A percentile compares a stretch with the other conserved stretches of the same genome.
These are phyloP conservation scores for Pelodytes ibericus DNA, from an alignment of 2,797 vertebrate genomes.

Conservation along the genomic window DNA sequence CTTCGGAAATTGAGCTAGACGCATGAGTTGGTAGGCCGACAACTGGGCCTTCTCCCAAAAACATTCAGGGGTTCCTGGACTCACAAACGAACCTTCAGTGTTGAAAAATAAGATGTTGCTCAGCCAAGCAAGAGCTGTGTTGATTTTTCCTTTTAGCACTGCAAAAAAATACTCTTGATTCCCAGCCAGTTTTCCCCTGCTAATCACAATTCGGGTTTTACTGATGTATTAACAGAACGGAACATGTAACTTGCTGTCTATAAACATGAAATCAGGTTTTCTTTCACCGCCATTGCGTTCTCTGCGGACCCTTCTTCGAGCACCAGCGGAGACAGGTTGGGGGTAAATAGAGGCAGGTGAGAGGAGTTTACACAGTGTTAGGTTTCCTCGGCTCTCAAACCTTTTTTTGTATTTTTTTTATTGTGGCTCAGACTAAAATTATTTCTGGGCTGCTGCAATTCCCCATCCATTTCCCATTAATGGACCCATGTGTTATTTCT, in stretches of 20 bases:
- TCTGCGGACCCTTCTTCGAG: neutral
- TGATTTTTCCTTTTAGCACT: no score
- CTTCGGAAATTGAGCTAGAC: no score
- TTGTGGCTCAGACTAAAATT: constrained; percentile 61
- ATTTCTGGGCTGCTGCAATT: constrained; percentile 59
- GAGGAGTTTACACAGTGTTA: constrained; percentile 68
- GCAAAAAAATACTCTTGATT: no score
- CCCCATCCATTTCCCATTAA: constrained; percentile 63
- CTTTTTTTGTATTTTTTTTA: constrained; percentile 60
- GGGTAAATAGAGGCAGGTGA: constrained; percentile 14
- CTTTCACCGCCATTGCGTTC: neutral
- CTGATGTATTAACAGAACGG: neutral
- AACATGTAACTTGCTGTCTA: neutral
- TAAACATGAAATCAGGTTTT: neutral
- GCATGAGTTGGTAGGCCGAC: no score
- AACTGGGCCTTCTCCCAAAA: no score
- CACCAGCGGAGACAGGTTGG: neutral
- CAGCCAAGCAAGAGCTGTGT: no score
- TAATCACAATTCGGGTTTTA: no score
- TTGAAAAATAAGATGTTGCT: no score
- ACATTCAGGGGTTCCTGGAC: no score
- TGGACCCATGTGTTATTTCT: constrained; percentile 64
- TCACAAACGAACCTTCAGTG: no score
- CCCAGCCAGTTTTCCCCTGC: no score
- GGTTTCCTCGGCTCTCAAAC: constrained; percentile 70